Evolutionary conservation across 2,113 vertebrate species (phyloP).

Genomic region (Canis aureus): DNA sequence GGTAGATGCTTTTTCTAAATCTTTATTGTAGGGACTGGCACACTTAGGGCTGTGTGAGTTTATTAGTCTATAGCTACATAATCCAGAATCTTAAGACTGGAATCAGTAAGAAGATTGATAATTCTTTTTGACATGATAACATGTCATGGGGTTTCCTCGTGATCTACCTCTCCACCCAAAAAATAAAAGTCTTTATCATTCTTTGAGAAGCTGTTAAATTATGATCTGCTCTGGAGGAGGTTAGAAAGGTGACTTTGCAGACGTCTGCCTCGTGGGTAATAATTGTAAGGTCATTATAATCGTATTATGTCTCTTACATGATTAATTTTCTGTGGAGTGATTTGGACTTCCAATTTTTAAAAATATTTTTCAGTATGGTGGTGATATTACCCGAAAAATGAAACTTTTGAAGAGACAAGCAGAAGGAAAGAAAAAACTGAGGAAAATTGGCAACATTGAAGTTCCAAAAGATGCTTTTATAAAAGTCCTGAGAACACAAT

Average conservation of each 20-base stretch:
- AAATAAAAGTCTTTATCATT: neutral
- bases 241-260: neutral
- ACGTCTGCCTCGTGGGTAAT: neutral
- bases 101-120: neutral
- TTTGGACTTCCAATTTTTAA: conserved; percentile 23
- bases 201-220: neutral
- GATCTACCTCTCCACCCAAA: neutral
- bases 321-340: conserved; percentile 20
- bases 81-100: neutral
- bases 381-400: conserved; percentile 98
- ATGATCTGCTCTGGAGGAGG: neutral
- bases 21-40: neutral
- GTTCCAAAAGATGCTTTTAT: conserved; percentile 97
- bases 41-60: neutral
- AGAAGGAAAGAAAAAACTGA: conserved; percentile 97
- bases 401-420: conserved; percentile 97
- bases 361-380: conserved; percentile 92
- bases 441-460: conserved; percentile 95
- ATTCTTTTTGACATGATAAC: neutral
- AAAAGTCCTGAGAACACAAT: conserved; percentile 91
- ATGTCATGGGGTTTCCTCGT: neutral
- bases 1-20: conserved; percentile 21
- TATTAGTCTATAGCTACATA: neutral
- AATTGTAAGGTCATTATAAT: neutral
- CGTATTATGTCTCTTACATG: neutral